phyloP scores from a whole-genome alignment of 23 tunicate genomes.

The Diplosoma virens region DNA sequence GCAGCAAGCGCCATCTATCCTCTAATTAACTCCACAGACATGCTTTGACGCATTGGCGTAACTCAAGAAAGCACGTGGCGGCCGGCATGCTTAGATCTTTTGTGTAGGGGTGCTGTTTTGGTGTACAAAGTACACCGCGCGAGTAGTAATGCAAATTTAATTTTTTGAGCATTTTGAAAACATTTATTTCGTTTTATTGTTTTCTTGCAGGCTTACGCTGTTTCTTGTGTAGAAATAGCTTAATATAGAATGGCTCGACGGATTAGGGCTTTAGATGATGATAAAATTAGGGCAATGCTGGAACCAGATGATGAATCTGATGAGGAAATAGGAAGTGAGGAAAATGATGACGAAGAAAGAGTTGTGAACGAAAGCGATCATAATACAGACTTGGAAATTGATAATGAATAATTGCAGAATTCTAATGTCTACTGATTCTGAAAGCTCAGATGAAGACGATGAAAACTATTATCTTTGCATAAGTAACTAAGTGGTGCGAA shows the following conservation, averaged over 20 bases:
- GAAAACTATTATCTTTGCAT: slow-evolving; percentile 7
- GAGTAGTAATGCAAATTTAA: no score
- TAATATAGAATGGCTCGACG: slow-evolving; percentile 17
- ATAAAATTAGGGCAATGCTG: slow-evolving; percentile 9
- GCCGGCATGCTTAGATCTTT: no score
- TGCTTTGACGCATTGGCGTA: no score
- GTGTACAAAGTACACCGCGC: no score
- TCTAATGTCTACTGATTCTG: slow-evolving; percentile 5
- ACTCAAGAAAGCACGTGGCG: no score
- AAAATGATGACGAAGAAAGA: slow-evolving; percentile 22
- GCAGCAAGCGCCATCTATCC: no score
- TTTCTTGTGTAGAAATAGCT: no score
- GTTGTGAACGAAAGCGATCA: slow-evolving; percentile 21
- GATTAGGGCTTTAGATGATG: slow-evolving; percentile 7
- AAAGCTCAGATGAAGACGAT: slow-evolving; percentile 17
- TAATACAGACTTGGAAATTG: neutral
- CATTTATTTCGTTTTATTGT: no score
- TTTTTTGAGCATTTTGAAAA: no score
- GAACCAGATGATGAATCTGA: slow-evolving; percentile 7
- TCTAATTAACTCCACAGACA: no score
- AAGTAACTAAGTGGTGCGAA: slow-evolving; percentile 14
- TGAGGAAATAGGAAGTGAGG: slow-evolving; percentile 26
- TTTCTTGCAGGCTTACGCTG: no score
- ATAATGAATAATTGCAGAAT: neutral
- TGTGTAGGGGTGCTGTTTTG: no score